Percentiles rank a stretch among this genome's conserved stretches.
Evolutionary conservation across 2,797 vertebrate genomes (phyloP).

Genomic region (Ptychadena robeensis): DNA sequence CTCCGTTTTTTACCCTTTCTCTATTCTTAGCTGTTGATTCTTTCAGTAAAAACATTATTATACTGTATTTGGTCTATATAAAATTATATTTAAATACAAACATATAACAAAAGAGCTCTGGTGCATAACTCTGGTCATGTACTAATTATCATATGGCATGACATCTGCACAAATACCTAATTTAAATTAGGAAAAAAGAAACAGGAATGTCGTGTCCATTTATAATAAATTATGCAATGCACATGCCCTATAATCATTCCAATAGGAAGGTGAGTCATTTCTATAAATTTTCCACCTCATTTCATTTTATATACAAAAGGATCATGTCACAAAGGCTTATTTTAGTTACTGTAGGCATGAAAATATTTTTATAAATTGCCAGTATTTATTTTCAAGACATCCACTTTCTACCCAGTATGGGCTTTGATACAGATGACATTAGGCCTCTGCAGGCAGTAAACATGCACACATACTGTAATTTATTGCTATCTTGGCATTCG

Average conservation of each 20-base stretch:
- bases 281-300: constrained; percentile 50
- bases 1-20: too few relatives aligned
- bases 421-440: constrained; percentile 15
- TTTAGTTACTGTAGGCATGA: constrained; percentile 22
- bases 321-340: constrained; percentile 8
- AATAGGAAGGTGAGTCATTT: constrained; percentile 33
- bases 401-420: constrained; percentile 2
- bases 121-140: background rate
- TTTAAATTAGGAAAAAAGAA: background rate
- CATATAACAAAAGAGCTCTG: background rate
- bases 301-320: constrained; percentile 41
- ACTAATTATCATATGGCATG: background rate
- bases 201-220: background rate
- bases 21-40: too few relatives aligned
- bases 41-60: too few relatives aligned
- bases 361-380: constrained; percentile 46
- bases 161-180: background rate
- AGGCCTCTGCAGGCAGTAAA: constrained; percentile 32
- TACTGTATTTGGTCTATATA: too few relatives aligned
- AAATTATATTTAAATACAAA: too few relatives aligned
- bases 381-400: constrained; percentile 38
- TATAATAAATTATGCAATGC: constrained; percentile 15
- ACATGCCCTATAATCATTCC: constrained; percentile 15
- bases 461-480: constrained; percentile 24
- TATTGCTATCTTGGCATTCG: constrained; percentile 18